Percentiles rank a stretch among this genome's conserved stretches.
These are phyloP conservation scores for Protobothrops mucrosquamatus DNA, from an alignment of 2,113 vertebrate genomes.

Conservation along the genomic window DNA sequence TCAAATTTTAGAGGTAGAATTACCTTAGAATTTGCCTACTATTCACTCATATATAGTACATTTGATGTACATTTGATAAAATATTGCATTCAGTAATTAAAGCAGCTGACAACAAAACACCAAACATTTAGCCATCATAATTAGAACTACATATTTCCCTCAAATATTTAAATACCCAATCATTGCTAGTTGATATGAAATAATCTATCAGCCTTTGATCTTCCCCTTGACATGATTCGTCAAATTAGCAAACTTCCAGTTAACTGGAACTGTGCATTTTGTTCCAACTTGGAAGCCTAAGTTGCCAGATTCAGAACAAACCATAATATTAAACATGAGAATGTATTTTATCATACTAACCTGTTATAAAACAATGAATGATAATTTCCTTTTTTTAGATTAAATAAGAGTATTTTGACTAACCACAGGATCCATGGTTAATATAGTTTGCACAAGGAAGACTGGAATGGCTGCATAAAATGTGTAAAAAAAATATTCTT, in stretches of 20 bases:
- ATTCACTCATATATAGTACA: constrained; percentile 64
- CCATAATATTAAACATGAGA: not conserved
- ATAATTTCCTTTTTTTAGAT: not conserved
- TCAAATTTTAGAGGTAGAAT: constrained; percentile 71
- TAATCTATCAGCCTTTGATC: not conserved
- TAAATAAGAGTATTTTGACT: not conserved
- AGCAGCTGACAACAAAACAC: constrained; percentile 56
- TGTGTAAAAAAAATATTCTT: not conserved
- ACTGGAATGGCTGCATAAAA: not conserved
- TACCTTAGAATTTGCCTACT: constrained; percentile 64
- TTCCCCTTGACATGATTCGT: not conserved
- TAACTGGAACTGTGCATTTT: not conserved
- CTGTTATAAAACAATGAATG: not conserved
- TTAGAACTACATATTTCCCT: constrained; percentile 20
- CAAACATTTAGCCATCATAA: constrained; percentile 53
- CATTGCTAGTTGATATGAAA: not conserved
- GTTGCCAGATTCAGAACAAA: not conserved
- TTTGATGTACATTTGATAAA: constrained; percentile 59
- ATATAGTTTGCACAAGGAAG: not conserved
- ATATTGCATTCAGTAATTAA: constrained; percentile 60
- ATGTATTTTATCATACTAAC: not conserved
- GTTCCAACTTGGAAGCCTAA: not conserved
- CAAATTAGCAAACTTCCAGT: not conserved
- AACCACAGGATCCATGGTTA: not conserved
- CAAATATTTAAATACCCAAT: not conserved